Percentiles rank a stretch among this genome's conserved stretches.
Conservation (phyloP, 2,888 invertebrate species). For the Psococerastis gibbosa region DNA sequence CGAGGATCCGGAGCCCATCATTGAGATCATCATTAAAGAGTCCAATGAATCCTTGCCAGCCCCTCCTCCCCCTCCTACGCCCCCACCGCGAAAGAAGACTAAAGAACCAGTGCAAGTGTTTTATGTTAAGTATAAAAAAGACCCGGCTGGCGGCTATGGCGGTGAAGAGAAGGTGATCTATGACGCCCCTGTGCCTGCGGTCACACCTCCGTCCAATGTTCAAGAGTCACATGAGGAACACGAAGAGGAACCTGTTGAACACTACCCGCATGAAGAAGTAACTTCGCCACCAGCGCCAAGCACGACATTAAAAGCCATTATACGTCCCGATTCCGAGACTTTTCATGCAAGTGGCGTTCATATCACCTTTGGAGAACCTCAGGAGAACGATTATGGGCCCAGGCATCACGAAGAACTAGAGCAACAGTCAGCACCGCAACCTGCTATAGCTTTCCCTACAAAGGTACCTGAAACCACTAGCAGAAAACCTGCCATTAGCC, state of each 20-base stretch:
- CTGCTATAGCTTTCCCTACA: conserved; percentile 34
- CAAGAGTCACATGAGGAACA: conserved; percentile 34
- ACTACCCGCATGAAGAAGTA: conserved; percentile 15
- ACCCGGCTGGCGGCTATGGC: conserved; percentile 38
- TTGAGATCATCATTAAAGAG: conserved; percentile 81
- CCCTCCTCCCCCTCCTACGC: conserved; percentile 32
- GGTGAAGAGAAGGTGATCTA: conserved; percentile 54
- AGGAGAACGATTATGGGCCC: conserved; percentile 16
- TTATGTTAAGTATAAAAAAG: conserved; percentile 79
- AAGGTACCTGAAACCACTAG: conserved; percentile 11
- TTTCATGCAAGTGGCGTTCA: conserved; percentile 56
- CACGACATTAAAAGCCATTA: conserved; percentile 66
- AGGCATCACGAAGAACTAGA: conserved; percentile 11
- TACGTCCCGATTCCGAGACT: conserved; percentile 68
- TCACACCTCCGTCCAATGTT: conserved; percentile 48
- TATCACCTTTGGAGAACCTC: conserved; percentile 53
- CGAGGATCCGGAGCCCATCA: conserved; percentile 73
- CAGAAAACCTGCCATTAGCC: conserved; percentile 12
- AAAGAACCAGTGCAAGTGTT: conserved; percentile 81
- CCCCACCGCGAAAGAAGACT: conserved; percentile 34
- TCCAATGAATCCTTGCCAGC: conserved; percentile 64
- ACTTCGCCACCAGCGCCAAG: conserved; percentile 36
- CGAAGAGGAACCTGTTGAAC: conserved; percentile 30
- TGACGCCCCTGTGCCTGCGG: conserved; percentile 60
- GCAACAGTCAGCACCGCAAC: conserved; percentile 40